Conservation (phyloP, 2,797 vertebrate genomes). For the Hoplostethus mediterraneus region DNA sequence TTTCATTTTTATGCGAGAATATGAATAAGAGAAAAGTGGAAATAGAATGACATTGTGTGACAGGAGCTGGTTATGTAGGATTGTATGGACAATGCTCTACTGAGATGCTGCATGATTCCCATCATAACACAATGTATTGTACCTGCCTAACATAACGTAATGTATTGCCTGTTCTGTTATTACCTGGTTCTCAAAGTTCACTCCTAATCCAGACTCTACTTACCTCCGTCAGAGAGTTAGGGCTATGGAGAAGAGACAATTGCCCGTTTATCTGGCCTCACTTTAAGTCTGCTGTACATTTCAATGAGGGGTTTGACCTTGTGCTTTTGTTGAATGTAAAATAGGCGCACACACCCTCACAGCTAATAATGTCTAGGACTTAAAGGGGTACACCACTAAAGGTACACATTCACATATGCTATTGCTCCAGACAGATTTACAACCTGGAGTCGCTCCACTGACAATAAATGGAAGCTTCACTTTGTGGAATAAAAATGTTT, state of each 20-base stretch:
- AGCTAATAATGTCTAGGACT: slow-evolving; percentile 49
- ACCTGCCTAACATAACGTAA: background rate
- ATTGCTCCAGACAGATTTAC: background rate
- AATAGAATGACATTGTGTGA: background rate
- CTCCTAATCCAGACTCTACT: background rate
- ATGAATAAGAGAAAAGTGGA: too few relatives aligned
- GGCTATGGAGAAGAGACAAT: slow-evolving; percentile 33
- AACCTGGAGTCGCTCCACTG: background rate
- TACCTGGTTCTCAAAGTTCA: background rate
- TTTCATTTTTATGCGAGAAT: background rate
- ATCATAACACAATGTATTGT: background rate
- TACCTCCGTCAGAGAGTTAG: slow-evolving; percentile 17
- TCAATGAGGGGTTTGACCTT: slow-evolving; percentile 62
- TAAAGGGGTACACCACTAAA: slow-evolving; percentile 31
- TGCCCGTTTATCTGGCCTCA: slow-evolving; percentile 39
- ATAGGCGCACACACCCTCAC: slow-evolving; percentile 22
- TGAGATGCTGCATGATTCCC: background rate
- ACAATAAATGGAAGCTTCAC: background rate
- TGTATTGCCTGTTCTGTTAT: slow-evolving; percentile 4
- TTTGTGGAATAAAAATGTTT: background rate
- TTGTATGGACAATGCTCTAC: too few relatives aligned
- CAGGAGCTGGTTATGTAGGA: background rate
- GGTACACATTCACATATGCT: background rate
- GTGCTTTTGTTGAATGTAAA: slow-evolving; percentile 58
- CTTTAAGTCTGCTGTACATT: slow-evolving; percentile 48